phyloP scores from a whole-genome alignment of 2,113 vertebrate species.

The Dromas ardeola region DNA sequence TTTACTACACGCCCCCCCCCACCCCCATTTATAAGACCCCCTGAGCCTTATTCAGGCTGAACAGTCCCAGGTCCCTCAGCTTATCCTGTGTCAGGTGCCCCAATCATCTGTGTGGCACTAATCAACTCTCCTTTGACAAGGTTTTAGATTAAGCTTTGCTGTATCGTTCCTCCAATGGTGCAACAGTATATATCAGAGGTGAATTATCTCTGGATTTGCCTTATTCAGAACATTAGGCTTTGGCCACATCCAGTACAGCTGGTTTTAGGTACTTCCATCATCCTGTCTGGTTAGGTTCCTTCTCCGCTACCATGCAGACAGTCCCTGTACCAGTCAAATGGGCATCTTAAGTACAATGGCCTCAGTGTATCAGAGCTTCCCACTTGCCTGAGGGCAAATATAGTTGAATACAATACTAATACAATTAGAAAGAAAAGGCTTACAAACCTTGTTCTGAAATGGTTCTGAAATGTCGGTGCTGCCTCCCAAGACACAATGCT shows the following conservation, averaged over 20 bases:
- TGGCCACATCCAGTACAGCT: not conserved
- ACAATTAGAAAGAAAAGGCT: not conserved
- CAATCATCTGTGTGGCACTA: not conserved
- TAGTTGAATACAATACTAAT: not conserved
- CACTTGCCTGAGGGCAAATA: not conserved
- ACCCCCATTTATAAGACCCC: not conserved
- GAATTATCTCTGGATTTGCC: not conserved
- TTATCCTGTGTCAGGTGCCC: not conserved
- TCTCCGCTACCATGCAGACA: not conserved
- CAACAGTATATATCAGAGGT: not conserved
- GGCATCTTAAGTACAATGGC: not conserved
- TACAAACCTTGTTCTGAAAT: not conserved
- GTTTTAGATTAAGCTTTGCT: not conserved
- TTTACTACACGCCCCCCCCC: not conserved
- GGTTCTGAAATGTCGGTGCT: not conserved
- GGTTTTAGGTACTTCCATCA: not conserved
- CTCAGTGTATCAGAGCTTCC: not conserved
- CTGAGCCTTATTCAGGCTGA: not conserved
- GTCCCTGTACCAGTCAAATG: not conserved
- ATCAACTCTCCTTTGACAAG: not conserved
- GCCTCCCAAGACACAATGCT: not conserved
- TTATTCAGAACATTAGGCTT: not conserved
- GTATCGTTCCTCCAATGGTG: accelerated
- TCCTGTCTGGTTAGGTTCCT: not conserved
- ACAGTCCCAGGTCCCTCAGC: not conserved